These are phyloP conservation scores for Nannoperca obscura DNA, from an alignment of 2,797 vertebrate species.

Conservation along the genomic window DNA sequence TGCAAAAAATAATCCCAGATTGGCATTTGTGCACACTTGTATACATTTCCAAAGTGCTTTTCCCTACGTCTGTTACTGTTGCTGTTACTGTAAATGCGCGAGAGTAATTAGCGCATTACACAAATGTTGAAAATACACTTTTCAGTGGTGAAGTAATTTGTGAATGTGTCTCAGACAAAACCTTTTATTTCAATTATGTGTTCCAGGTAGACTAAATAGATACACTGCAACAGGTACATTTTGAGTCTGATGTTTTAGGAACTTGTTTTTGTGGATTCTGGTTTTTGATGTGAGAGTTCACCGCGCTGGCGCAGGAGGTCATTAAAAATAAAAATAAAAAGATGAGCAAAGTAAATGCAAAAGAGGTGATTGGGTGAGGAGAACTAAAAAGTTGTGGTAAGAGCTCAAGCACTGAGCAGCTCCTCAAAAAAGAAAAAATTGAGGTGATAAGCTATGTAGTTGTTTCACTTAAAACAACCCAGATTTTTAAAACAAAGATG, in stretches of 20 bases:
- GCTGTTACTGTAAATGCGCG: no score
- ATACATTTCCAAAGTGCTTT: neutral
- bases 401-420: neutral
- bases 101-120: neutral
- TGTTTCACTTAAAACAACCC: neutral
- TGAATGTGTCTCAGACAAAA: neutral
- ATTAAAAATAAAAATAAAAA: no score
- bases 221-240: neutral
- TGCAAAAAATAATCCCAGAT: conserved; percentile 6
- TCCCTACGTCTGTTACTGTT: neutral
- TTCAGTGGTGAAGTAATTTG: neutral
- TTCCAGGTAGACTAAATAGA: neutral
- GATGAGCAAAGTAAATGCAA: conserved; percentile 12
- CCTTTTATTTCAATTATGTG: neutral
- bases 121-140: conserved; percentile 6
- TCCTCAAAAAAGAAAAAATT: neutral
- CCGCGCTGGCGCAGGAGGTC: neutral
- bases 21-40: conserved; percentile 10
- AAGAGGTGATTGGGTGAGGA: neutral
- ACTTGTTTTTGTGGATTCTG: neutral
- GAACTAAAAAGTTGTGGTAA: neutral
- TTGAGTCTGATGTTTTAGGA: neutral
- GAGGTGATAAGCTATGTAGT: neutral
- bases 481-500: neutral
- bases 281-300: neutral